Evolutionary conservation across 2,113 vertebrate genomes (phyloP).

Genomic region (Polyodon spathula): DNA sequence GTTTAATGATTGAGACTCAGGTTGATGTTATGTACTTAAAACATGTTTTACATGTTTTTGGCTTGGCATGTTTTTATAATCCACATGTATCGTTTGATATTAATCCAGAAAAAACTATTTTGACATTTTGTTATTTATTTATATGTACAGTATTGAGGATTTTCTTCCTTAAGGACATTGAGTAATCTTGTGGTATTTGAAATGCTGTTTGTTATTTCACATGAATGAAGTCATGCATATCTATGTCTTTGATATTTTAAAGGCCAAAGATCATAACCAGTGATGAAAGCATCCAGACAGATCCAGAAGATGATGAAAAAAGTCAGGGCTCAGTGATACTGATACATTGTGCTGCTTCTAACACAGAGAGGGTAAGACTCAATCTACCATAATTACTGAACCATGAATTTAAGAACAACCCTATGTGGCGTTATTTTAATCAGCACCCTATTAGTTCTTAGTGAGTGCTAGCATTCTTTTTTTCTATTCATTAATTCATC

Average conservation of each 20-base stretch:
- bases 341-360: conserved; percentile 23
- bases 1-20: too few species aligned
- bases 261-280: conserved; percentile 16
- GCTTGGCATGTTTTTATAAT: background rate
- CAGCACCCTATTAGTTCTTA: too few species aligned
- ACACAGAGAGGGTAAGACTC: conserved; percentile 33
- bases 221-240: background rate
- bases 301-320: conserved; percentile 23
- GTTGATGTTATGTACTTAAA: too few species aligned
- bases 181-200: too few species aligned
- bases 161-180: too few species aligned
- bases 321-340: conserved; percentile 6
- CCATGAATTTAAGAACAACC: too few species aligned
- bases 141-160: too few species aligned
- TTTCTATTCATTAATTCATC: too few species aligned
- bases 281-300: conserved; percentile 19
- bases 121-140: too few species aligned
- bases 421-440: too few species aligned
- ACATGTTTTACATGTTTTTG: background rate
- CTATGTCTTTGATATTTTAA: background rate
- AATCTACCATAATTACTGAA: background rate
- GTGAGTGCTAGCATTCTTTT: too few species aligned
- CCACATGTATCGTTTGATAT: background rate
- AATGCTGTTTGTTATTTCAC: too few species aligned
- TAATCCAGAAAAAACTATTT: background rate